A percentile compares a stretch with the other conserved stretches of the same genome.
These are phyloP conservation scores for Cepaea hortensis DNA, from an alignment of 2,888 invertebrate species.

Conservation along the genomic window DNA sequence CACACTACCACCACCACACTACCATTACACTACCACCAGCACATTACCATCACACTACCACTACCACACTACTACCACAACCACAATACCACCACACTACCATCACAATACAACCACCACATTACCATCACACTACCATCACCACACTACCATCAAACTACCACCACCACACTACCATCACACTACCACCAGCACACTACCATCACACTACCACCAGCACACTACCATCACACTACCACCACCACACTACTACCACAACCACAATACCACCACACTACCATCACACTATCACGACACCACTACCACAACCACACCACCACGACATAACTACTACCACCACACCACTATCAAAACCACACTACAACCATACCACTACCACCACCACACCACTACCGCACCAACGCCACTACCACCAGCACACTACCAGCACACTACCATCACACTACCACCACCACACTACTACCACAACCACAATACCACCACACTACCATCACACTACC, in stretches of 20 bases:
- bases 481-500: too few relatives aligned
- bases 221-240: too few relatives aligned
- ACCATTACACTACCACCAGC: too few relatives aligned
- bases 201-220: too few relatives aligned
- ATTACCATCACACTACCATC: neutral
- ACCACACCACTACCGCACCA: neutral
- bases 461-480: too few relatives aligned
- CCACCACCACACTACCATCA: too few relatives aligned
- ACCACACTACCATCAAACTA: too few relatives aligned
- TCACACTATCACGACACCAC: neutral
- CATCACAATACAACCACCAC: neutral
- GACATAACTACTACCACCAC: neutral
- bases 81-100: neutral
- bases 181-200: too few relatives aligned
- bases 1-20: neutral
- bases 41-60: neutral
- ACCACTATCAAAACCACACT: neutral
- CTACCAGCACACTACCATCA: too few relatives aligned
- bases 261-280: neutral
- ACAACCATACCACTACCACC: neutral
- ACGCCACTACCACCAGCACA: neutral
- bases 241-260: too few relatives aligned
- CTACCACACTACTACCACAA: conserved; percentile 4
- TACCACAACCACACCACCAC: neutral
- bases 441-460: too few relatives aligned